Conservation (phyloP, 2,797 vertebrate species). For the Eospalax fontanierii region DNA sequence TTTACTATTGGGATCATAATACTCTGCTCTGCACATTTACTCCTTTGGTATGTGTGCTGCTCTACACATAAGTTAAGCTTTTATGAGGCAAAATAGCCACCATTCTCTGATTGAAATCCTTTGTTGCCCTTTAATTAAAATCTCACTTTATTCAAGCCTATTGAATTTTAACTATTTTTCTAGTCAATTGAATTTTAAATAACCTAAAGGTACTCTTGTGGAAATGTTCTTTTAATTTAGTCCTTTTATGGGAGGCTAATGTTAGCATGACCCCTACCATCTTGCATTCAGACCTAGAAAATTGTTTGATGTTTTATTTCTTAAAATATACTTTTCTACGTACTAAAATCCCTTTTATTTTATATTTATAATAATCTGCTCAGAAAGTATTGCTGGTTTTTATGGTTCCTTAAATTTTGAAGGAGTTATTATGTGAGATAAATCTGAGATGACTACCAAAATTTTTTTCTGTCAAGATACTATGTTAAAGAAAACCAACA, state of each 20-base stretch:
- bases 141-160: conserved; percentile 51
- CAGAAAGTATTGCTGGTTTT: conserved; percentile 52
- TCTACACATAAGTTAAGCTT: conserved; percentile 51
- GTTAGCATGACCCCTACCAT: background rate
- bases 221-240: conserved; percentile 38
- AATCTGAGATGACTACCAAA: background rate
- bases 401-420: conserved; percentile 26
- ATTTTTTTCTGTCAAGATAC: conserved; percentile 31
- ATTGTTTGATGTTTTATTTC: conserved; percentile 13
- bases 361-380: conserved; percentile 35
- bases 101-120: background rate
- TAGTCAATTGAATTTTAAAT: conserved; percentile 68
- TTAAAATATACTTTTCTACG: conserved; percentile 1
- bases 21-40: conserved; percentile 26
- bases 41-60: conserved; percentile 26
- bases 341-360: conserved; percentile 34
- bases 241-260: conserved; percentile 19
- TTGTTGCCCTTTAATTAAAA: conserved; percentile 67
- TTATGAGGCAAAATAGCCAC: conserved; percentile 58
- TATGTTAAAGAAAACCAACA: conserved; percentile 59
- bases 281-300: conserved; percentile 41
- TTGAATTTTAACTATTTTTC: conserved; percentile 57
- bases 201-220: conserved; percentile 5
- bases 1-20: conserved; percentile 47
- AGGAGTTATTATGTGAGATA: background rate